Evolutionary conservation across 2,797 vertebrate genomes (phyloP), one percentile per base, ranked within the genome.

Genomic region (Alcedo quadribrachys): DNA sequence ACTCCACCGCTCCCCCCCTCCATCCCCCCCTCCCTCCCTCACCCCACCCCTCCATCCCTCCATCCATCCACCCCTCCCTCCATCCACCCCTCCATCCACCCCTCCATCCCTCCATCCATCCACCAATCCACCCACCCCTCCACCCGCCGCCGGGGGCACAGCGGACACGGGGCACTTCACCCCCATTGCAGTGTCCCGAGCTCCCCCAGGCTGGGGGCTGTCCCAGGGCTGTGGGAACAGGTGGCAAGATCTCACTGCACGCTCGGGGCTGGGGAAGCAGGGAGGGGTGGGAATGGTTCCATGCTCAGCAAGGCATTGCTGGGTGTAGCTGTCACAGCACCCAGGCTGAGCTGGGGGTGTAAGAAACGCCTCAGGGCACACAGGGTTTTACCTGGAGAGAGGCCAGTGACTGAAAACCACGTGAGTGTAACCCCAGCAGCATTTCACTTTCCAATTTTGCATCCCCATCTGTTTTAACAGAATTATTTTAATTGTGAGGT

Each of bases 291-390:
- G n/a, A 71, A 37, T 22, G 50, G 85, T 35, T 53, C 32, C 45
- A 11, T 0, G 12, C 57, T 71, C 16, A 30, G 28, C 40, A 35
- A 37, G 62, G 53, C 28, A 33, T 12, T 2, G 40, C 24, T 48
- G 53, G 9, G 30, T 15, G 62, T 20, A 45, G 40, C 8, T 42
- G 21, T 40, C 15, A 12, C 4, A 2, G 70, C 0, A 14, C 65
- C 63, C 6, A 0, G 0, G 0, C 15, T 0, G 13, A 40, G 30
- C 58, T 35, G 24, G 67, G 55, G 15, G 43, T 27, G 25, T 22
- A 25, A 67, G 28, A 75, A 45, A 46, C 46, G 20, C 20, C 40
- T 37, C 50, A 28, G 35, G 33, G 20, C 7, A 61, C 45, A 65
- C 9, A 65, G 53, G 40, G 60, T 54, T 69, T 73, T 4, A 51